Conservation (phyloP, 2,888 invertebrate genomes). For the Eristalis intricaria region DNA sequence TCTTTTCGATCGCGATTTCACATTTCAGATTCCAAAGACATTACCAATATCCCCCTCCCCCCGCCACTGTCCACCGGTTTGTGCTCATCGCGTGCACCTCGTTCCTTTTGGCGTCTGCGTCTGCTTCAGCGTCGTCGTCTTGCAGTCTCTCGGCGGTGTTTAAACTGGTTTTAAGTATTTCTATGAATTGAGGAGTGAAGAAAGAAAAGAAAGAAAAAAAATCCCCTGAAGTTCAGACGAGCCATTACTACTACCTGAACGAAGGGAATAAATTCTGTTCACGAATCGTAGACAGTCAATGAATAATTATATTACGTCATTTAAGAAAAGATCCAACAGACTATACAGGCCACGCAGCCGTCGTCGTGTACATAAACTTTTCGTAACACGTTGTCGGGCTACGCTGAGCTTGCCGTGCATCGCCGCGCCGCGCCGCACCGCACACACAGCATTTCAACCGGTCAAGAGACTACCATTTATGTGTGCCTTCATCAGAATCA, state of each 20-base stretch:
- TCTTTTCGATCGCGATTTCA: conserved; percentile 46
- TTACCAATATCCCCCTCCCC: neutral
- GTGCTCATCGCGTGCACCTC: neutral
- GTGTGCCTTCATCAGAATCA: conserved; percentile 41
- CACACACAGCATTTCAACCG: conserved; percentile 27
- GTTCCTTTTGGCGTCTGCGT: neutral
- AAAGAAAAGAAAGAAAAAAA: conserved; percentile 11
- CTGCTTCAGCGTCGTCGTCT: conserved; percentile 47
- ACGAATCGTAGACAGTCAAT: conserved; percentile 62
- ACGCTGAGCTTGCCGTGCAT: neutral
- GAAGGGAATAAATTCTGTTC: conserved; percentile 44
- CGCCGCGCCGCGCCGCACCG: too few species aligned
- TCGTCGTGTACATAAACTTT: neutral
- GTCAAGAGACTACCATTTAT: conserved; percentile 52
- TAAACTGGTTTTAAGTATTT: conserved; percentile 60
- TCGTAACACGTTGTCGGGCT: conserved; percentile 47
- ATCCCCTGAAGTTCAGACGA: conserved; percentile 22
- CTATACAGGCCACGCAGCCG: conserved; percentile 15
- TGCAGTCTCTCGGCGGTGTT: conserved; percentile 48
- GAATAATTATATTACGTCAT: conserved; percentile 67
- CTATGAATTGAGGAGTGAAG: conserved; percentile 41
- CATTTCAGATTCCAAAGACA: conserved; percentile 49
- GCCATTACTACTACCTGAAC: conserved; percentile 2
- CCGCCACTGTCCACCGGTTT: neutral
- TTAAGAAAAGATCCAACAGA: conserved; percentile 12